Evolutionary conservation across 2,797 vertebrate genomes (phyloP), one percentile per base, ranked within the genome.

Genomic region (Characodon lateralis): DNA sequence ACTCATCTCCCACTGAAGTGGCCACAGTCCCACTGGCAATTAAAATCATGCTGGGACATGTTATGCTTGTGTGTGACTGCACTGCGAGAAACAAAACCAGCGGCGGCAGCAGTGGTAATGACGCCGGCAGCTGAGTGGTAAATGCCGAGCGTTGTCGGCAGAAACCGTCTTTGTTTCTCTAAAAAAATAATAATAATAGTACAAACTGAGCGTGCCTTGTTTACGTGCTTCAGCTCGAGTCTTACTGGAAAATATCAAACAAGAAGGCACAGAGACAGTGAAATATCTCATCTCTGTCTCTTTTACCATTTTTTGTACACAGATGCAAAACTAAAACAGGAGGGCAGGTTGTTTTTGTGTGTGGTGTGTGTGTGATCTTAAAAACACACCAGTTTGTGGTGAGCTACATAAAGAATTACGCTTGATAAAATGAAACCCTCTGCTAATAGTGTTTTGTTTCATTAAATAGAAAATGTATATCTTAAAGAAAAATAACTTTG

Each of bases 1-100:
- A 91, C 93, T 93, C 90, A 91, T 94, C 94, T 90, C 91, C 88
- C 80, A 90, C 86, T 85, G 91, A 93, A 94, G 94, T 93, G 93
- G 91, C 92, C 93, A 77, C 86, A 87, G 93, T 94, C 94, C 94
- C 94, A 91, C 85, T 90, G 92, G 94, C 94, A 95, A 96, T 96
- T 95, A 95, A 95, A 95, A 94, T 93, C 94, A 91, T 94, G 95
- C 94, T 92, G 88, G 91, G 95, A 94, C 94, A 95, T 81, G 95
- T 90, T 84, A 90, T 83, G 88, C 88, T 91, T 86, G 89, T 91
- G 90, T 87, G 91, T 73, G 86, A 91, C 91, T 92, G 86, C 88
- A 85, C 88, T 83, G 90, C 86, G 87, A 88, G 89, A 92, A 92
- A 95, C 92, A 94, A 94, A 91, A 93, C 90, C 89, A 78, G 81